phyloP scores from a whole-genome alignment of 2,888 invertebrate species.

The Bursaphelenchus okinawaensis region DNA sequence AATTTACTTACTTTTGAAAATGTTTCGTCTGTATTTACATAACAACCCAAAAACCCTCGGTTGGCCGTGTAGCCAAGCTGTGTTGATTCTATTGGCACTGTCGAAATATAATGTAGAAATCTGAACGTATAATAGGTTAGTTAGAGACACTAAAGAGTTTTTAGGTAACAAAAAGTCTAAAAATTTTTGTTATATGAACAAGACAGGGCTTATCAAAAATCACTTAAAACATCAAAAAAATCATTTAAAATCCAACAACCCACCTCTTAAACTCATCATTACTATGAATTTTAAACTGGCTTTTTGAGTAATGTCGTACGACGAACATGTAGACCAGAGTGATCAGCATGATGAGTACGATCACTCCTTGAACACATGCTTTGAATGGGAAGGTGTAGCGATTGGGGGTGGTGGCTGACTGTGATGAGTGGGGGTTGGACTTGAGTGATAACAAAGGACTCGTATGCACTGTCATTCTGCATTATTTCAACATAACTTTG shows the following conservation, averaged over 20 bases:
- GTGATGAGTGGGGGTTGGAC: not conserved
- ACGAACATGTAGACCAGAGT: not conserved
- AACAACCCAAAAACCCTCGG: not conserved
- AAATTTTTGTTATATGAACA: not conserved
- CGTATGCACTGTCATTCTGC: not conserved
- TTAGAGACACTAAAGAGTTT: not conserved
- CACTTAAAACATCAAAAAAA: not conserved
- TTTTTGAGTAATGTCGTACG: not conserved
- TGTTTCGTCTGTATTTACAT: not conserved
- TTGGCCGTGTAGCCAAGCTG: not conserved
- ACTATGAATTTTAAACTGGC: not conserved
- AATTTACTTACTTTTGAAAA: not conserved
- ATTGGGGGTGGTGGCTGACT: not conserved
- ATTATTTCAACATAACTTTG: not conserved
- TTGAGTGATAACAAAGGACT: not conserved
- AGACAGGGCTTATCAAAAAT: not conserved
- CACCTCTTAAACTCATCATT: not conserved
- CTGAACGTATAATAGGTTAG: too few relatives aligned
- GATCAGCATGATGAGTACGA: not conserved
- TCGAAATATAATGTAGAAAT: not conserved
- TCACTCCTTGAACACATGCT: not conserved
- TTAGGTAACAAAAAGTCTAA: not conserved
- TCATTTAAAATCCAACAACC: not conserved
- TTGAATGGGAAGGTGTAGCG: not conserved
- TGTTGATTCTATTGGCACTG: not conserved